These are phyloP conservation scores for Cossypha caffra DNA, from an alignment of 2,797 vertebrate species.

Conservation along the genomic window DNA sequence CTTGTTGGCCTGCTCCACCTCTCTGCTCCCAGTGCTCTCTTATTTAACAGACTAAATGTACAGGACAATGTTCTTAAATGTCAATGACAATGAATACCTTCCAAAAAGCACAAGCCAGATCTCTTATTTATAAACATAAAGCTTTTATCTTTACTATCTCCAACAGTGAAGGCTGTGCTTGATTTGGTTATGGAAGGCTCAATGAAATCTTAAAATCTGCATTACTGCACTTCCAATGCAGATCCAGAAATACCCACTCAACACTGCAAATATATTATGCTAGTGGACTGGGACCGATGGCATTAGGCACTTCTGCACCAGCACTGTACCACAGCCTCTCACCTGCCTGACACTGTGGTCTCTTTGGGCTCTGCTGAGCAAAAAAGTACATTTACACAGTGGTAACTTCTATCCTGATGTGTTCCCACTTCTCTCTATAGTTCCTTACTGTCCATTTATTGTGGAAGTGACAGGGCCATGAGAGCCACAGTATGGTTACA, in stretches of 20 bases:
- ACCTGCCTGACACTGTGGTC: neutral
- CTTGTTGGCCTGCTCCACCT: conserved; percentile 7
- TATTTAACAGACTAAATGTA: conserved; percentile 36
- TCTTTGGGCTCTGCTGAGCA: neutral
- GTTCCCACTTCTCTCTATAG: neutral
- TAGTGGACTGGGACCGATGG: neutral
- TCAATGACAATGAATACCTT: conserved; percentile 38
- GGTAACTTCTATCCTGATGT: neutral
- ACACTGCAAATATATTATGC: neutral
- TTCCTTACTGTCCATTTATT: neutral
- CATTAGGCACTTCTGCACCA: neutral
- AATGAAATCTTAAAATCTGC: neutral
- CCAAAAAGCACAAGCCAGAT: neutral
- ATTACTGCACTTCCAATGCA: neutral
- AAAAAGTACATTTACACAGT: neutral
- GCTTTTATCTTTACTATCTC: conserved; percentile 45
- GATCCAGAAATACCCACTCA: neutral
- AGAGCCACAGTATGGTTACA: neutral
- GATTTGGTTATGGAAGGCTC: neutral
- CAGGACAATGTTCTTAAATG: neutral
- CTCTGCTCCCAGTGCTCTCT: conserved; percentile 7
- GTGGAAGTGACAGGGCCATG: neutral
- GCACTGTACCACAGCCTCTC: neutral
- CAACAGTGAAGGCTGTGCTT: neutral
- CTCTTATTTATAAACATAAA: conserved; percentile 25